A percentile compares a stretch with the other conserved stretches of the same genome.
Conservation (phyloP, 2,797 vertebrate species). For the Bryconaethiops microstoma region DNA sequence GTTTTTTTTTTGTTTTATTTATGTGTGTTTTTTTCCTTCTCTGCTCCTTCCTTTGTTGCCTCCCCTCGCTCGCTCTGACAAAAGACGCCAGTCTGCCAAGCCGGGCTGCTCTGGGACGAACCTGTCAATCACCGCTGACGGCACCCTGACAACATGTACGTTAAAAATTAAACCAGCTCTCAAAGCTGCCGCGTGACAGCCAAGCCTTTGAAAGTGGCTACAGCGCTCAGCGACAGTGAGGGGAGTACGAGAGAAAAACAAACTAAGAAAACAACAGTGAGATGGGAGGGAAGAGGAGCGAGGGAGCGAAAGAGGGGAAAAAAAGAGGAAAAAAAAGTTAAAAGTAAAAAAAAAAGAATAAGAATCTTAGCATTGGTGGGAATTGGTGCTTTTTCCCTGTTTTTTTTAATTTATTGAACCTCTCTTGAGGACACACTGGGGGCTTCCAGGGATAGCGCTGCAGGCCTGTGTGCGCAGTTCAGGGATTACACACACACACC, state of each 20-base stretch:
- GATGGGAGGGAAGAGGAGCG: constrained; percentile 62
- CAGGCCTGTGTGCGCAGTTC: neutral
- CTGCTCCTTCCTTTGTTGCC: constrained; percentile 80
- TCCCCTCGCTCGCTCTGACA: constrained; percentile 82
- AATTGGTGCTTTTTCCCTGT: constrained; percentile 76
- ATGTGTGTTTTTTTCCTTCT: constrained; percentile 77
- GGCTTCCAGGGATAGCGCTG: constrained; percentile 26
- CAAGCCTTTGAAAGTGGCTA: constrained; percentile 84
- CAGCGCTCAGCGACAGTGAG: constrained; percentile 82
- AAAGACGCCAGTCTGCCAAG: constrained; percentile 84
- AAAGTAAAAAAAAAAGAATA: constrained; percentile 77
- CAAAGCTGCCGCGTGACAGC: constrained; percentile 83
- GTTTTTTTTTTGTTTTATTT: constrained; percentile 82
- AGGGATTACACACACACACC: constrained; percentile 20
- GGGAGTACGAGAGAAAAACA: constrained; percentile 81
- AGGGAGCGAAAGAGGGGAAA: constrained; percentile 62
- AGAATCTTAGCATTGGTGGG: constrained; percentile 77
- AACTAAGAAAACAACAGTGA: constrained; percentile 82
- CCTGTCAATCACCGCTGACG: constrained; percentile 85
- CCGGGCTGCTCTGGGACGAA: constrained; percentile 83
- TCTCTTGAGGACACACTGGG: constrained; percentile 58
- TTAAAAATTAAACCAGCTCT: constrained; percentile 86
- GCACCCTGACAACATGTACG: constrained; percentile 85
- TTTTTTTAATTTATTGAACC: constrained; percentile 79
- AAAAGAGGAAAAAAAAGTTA: constrained; percentile 57